Conservation (phyloP, 30 jellyfish, hydroid and myxozoan species). For the Pseudorhiza aurosa region DNA sequence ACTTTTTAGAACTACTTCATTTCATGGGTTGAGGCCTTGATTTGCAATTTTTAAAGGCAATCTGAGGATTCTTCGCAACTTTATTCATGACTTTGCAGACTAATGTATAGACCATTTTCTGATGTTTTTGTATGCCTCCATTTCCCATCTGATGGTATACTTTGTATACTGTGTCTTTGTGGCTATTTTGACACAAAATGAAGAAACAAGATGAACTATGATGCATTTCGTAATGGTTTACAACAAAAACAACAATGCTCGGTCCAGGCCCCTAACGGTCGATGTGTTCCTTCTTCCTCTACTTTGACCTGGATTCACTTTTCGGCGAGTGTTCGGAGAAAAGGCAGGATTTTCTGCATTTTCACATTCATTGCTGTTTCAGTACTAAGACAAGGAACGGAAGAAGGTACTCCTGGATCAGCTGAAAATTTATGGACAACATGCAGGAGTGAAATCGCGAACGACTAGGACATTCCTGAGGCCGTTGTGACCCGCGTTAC, state of each 20-base stretch:
- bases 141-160: no score
- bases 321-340: conserved; percentile 53
- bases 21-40: no score
- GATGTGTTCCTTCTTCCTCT: conserved; percentile 72
- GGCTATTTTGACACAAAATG: no score
- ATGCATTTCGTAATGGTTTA: conserved; percentile 48
- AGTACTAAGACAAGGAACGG: not conserved
- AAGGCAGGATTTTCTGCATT: conserved; percentile 20
- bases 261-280: conserved; percentile 44
- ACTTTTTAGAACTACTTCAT: no score
- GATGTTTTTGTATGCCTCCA: no score
- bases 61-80: no score
- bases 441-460: not conserved
- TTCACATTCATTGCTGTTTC: not conserved
- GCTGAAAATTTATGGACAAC: not conserved
- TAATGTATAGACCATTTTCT: no score
- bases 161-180: no score
- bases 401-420: not conserved
- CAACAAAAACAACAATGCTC: conserved; percentile 31
- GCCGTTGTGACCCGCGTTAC: not conserved
- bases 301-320: conserved; percentile 61
- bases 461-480: not conserved
- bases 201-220: no score
- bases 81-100: no score
- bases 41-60: no score